phyloP scores from a whole-genome alignment of 1,140 invertebrate species.

The Zaprionus nigranus region DNA sequence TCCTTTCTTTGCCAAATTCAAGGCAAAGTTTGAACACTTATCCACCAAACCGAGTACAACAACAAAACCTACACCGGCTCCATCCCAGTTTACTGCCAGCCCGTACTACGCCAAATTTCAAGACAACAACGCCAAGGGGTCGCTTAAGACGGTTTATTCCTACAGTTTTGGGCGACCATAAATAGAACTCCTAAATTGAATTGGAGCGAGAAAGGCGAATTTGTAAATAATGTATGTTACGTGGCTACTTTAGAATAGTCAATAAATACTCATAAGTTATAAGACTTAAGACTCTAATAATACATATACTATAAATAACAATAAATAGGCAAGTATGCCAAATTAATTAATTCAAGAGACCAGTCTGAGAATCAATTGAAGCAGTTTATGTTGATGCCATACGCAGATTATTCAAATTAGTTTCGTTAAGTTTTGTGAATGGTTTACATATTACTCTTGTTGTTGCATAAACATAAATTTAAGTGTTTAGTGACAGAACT shows the following conservation, averaged over 20 bases:
- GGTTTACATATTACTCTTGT: no score
- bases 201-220: constrained; percentile 7
- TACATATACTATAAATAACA: no score
- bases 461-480: no score
- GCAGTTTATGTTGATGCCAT: no score
- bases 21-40: constrained; percentile 43
- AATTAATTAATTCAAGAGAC: no score
- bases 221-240: constrained; percentile 63
- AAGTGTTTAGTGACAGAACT: no score
- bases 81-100: constrained; percentile 40
- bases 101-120: constrained; percentile 66
- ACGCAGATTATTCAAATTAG: no score
- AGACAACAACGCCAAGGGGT: constrained; percentile 53
- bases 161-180: constrained; percentile 54
- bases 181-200: constrained; percentile 19
- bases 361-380: no score
- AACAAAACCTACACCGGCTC: constrained; percentile 12
- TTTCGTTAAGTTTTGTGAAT: no score
- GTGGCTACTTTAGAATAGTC: constrained; percentile 48
- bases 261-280: constrained; percentile 65
- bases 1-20: constrained; percentile 70
- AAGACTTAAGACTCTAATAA: constrained; percentile 52
- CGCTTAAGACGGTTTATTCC: constrained; percentile 52
- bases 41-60: neutral
- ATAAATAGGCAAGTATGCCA: no score